Evolutionary conservation across 2,113 vertebrate genomes (phyloP).

Genomic region (Gadus macrocephalus): DNA sequence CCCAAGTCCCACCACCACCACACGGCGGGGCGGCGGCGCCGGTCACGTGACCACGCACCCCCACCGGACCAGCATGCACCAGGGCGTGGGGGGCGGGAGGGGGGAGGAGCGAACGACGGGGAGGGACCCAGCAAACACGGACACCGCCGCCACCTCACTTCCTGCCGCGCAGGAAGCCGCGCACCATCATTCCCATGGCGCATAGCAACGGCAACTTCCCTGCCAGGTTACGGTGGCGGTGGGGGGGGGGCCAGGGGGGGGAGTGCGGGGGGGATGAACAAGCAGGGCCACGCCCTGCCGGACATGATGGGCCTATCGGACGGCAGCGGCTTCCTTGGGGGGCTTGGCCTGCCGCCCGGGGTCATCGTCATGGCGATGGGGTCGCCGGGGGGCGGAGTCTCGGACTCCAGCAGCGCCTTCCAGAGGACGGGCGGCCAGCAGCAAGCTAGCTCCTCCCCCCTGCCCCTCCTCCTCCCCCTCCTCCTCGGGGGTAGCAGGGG

Average conservation of each 20-base stretch:
- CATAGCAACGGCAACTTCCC: conserved; percentile 69
- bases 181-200: conserved; percentile 79
- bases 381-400: conserved; percentile 70
- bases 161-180: conserved; percentile 77
- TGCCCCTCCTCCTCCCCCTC: conserved; percentile 66
- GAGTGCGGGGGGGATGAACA: conserved; percentile 81
- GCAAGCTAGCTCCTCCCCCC: conserved; percentile 72
- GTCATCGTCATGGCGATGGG: conserved; percentile 95
- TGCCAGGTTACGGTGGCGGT: conserved; percentile 75
- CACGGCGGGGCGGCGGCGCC: conserved; percentile 28
- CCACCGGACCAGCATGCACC: conserved; percentile 77
- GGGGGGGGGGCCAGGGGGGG: conserved; percentile 65
- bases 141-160: conserved; percentile 70
- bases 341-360: conserved; percentile 87
- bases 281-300: conserved; percentile 77
- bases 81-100: conserved; percentile 35
- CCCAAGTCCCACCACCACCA: conserved; percentile 52
- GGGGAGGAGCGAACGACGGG: conserved; percentile 43
- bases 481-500: conserved; percentile 60
- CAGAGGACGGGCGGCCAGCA: conserved; percentile 84
- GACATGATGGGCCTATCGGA: conserved; percentile 67
- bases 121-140: conserved; percentile 69
- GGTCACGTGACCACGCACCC: conserved; percentile 61
- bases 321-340: conserved; percentile 84
- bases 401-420: conserved; percentile 83